phyloP scores from a whole-genome alignment of 2,113 vertebrate species.

The Corydoras sp. region DNA sequence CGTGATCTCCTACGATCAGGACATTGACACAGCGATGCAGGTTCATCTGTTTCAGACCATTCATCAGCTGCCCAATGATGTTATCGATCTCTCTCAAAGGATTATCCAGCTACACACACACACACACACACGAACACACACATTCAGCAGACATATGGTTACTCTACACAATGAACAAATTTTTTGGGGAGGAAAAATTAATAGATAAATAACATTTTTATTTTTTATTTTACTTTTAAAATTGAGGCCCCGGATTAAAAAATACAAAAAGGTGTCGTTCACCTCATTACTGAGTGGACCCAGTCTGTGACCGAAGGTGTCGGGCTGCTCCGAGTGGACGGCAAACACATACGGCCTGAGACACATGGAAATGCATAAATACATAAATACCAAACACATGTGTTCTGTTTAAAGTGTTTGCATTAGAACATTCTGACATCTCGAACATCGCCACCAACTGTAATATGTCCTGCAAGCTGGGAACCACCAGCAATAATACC shows the following conservation, averaged over 20 bases:
- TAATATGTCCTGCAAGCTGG: too few relatives aligned
- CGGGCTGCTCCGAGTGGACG: conserved; percentile 94
- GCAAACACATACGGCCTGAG: conserved; percentile 89
- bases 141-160: neutral
- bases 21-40: conserved; percentile 91
- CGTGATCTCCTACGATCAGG: conserved; percentile 93
- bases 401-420: neutral
- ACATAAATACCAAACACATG: neutral
- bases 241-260: too few relatives aligned
- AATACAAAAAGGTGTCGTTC: conserved; percentile 44
- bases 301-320: conserved; percentile 85
- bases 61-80: conserved; percentile 92
- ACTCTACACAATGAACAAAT: neutral
- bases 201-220: too few relatives aligned
- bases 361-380: conserved; percentile 10
- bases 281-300: conserved; percentile 92
- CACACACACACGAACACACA: conserved; percentile 10
- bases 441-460: too few relatives aligned
- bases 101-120: conserved; percentile 75
- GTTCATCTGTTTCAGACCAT: conserved; percentile 90
- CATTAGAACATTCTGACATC: too few relatives aligned
- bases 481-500: too few relatives aligned
- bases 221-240: too few relatives aligned
- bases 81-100: conserved; percentile 87
- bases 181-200: too few relatives aligned